Evolutionary conservation across 2,797 vertebrate species (phyloP), one percentile per base, ranked within the genome.

Genomic region (Xerus rutilus): DNA sequence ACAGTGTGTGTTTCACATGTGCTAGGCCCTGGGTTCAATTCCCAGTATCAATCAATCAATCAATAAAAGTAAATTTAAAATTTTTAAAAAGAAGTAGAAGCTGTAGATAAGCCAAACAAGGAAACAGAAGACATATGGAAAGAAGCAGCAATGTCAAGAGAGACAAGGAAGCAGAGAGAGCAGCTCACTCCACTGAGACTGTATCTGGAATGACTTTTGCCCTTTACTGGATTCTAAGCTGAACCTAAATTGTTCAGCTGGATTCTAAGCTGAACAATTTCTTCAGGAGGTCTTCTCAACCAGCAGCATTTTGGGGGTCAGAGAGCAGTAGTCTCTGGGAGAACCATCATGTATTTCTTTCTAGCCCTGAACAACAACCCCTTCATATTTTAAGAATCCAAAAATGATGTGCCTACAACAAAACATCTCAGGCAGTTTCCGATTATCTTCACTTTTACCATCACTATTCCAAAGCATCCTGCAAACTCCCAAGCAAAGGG

Each of bases 391-490:
- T 82, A 92, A 88, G 84, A 67, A 89, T 73, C 72, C 69, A 89
- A 43, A 92, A 89, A 47, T 69, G 20, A 82, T 83, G 15, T 70
- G 39, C 47, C 93, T 86, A 82, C 32, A 20, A 65, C 23, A 92
- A 95, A 89, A 92, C 8, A 65, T 65, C 23, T 73, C 11, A 73
- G 72, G n/a, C 57, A 77, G 57, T 79, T 93, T 87, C 49, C 23
- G 94, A 2, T 39, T 70, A n/a, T 84, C 70, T 86, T 93, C 15
- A 54, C 9, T 73, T 82, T 89, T 28, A 32, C 23, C 28, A n/a
- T 64, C 45, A 45, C 45, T 81, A 59, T 18, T 91, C 25, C 45
- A 49, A 93, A 92, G 64, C n/a, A 62, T 5, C 4, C 64, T 88
- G 35, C 54, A 59, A 74, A 20, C 15, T 32, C 39, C 4, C 39